Evolutionary conservation across 1,140 invertebrate genomes (phyloP).

Genomic region (Palaemon carinicauda): DNA sequence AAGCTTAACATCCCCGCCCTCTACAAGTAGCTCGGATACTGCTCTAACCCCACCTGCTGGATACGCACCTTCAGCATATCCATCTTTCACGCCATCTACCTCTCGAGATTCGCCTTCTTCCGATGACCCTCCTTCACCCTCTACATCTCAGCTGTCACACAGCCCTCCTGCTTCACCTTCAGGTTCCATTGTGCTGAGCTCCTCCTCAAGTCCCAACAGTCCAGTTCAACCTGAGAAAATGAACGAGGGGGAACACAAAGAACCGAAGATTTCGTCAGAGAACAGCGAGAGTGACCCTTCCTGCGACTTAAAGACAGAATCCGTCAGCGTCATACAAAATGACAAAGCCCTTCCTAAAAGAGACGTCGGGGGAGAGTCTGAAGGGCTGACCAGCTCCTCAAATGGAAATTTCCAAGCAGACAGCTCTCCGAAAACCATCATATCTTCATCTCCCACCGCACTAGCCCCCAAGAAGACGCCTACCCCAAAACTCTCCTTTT

Average conservation of each 20-base stretch:
- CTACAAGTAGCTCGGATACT: slow-evolving; percentile 4
- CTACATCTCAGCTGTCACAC: background rate
- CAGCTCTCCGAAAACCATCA: too few relatives aligned
- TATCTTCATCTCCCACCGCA: too few relatives aligned
- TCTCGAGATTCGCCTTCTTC: background rate
- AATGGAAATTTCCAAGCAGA: background rate
- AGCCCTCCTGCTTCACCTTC: background rate
- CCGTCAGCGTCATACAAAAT: too few relatives aligned
- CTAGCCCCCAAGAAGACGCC: too few relatives aligned
- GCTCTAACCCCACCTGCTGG: background rate
- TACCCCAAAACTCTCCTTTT: background rate
- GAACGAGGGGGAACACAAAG: too few relatives aligned
- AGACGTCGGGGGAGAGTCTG: background rate
- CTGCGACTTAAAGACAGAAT: too few relatives aligned
- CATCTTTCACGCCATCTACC: background rate
- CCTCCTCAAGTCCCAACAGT: too few relatives aligned
- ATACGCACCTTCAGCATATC: background rate
- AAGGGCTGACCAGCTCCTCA: background rate
- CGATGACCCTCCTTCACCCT: background rate
- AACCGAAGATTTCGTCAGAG: too few relatives aligned
- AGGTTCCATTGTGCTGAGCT: background rate
- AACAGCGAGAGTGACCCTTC: too few relatives aligned
- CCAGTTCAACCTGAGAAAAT: too few relatives aligned
- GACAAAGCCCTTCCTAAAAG: too few relatives aligned
- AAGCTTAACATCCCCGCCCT: background rate